Conservation (phyloP, 30 jellyfish, hydroid and myxozoan genomes). For the Aurelia sp. region DNA sequence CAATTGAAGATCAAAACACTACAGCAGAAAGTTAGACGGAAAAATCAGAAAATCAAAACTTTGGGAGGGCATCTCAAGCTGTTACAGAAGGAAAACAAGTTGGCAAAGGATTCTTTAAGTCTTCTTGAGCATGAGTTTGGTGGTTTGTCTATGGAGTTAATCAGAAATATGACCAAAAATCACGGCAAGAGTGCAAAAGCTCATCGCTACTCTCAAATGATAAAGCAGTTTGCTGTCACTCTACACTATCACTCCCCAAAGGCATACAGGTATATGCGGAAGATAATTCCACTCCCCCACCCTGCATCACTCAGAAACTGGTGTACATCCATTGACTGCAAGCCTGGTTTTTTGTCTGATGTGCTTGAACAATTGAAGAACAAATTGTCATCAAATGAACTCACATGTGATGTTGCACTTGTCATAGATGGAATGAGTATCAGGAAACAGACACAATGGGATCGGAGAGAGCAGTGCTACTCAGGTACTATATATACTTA, state of each 20-base stretch:
- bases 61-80: constrained; percentile 10
- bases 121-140: constrained; percentile 17
- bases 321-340: constrained; percentile 23
- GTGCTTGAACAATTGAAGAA: neutral
- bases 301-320: constrained; percentile 19
- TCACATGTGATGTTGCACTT: constrained; percentile 20
- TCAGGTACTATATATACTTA: too few relatives aligned
- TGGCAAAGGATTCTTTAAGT: neutral
- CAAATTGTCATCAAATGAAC: constrained; percentile 6
- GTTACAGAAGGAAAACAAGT: neutral
- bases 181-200: neutral
- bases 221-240: constrained; percentile 26
- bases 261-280: constrained; percentile 12
- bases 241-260: constrained; percentile 25
- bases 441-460: constrained; percentile 27
- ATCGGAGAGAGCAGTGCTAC: neutral
- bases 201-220: neutral
- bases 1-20: constrained; percentile 6
- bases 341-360: constrained; percentile 21
- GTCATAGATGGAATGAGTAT: constrained; percentile 35
- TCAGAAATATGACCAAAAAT: neutral
- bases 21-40: neutral
- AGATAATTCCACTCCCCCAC: constrained; percentile 28
- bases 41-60: constrained; percentile 1
- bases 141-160: constrained; percentile 6